phyloP scores from a whole-genome alignment of 2,797 vertebrate species.

The Melanotaenia nigrans region DNA sequence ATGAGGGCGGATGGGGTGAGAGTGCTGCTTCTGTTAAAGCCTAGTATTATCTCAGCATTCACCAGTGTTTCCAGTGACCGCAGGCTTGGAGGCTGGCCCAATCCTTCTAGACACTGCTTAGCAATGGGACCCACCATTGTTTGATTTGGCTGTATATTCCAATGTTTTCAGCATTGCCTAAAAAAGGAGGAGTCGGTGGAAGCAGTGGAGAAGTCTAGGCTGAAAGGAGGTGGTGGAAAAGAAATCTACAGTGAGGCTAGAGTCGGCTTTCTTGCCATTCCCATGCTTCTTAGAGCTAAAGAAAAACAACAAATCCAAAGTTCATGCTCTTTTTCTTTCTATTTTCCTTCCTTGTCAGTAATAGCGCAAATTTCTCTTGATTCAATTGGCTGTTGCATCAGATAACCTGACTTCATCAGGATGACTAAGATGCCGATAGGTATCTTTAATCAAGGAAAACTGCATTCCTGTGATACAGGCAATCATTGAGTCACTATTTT shows the following conservation, averaged over 20 bases:
- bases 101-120: slow-evolving; percentile 85
- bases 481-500: slow-evolving; percentile 26
- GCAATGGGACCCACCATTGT: slow-evolving; percentile 84
- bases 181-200: slow-evolving; percentile 79
- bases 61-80: slow-evolving; percentile 76
- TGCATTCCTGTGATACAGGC: slow-evolving; percentile 27
- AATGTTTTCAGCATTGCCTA: slow-evolving; percentile 80
- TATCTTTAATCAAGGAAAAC: slow-evolving; percentile 62
- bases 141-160: slow-evolving; percentile 83
- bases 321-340: slow-evolving; percentile 50
- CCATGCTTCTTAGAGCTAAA: slow-evolving; percentile 78
- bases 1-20: slow-evolving; percentile 55
- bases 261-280: slow-evolving; percentile 72
- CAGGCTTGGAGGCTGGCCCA: slow-evolving; percentile 84
- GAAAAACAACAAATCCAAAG: slow-evolving; percentile 65
- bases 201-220: slow-evolving; percentile 74
- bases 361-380: slow-evolving; percentile 37
- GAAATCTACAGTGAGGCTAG: slow-evolving; percentile 66
- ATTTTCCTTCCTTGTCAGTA: slow-evolving; percentile 28
- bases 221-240: slow-evolving; percentile 55
- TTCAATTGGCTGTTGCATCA: slow-evolving; percentile 42
- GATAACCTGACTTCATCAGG: slow-evolving; percentile 33
- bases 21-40: slow-evolving; percentile 69
- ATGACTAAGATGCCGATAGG: slow-evolving; percentile 39
- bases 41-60: slow-evolving; percentile 78